Evolutionary conservation across 2,113 vertebrate genomes (phyloP), one percentile per base, ranked within the genome.

Genomic region (Hippolais icterina): DNA sequence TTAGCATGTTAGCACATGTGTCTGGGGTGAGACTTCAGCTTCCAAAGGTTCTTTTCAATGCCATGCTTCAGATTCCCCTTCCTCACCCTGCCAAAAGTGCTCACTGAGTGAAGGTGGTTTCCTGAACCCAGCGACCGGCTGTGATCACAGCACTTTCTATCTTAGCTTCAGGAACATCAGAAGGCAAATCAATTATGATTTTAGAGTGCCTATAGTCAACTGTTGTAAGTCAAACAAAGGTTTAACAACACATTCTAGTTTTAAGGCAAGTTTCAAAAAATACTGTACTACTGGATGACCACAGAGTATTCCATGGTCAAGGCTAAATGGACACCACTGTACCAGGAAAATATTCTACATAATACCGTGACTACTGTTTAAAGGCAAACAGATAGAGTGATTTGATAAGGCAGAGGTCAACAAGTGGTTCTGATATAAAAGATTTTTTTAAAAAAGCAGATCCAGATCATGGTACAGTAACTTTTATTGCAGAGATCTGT

Each of bases 341-440:
- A 63, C 6, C 44, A 71, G 52, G 54, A 35, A 96, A 95, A 77
- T 86, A 88, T 53, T 75, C 85, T 35, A 28, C 7, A 65, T 46
- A 86, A 27, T 59, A 68, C 21, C 0, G 0, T 17, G 76, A 63
- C 71, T 88, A 83, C 68, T 33, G 28, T 75, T 81, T 56, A 61
- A 92, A 94, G 64, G 16, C 75, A 95, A 85, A 95, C 83, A 89
- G 84, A 83, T 5, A 85, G 77, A 69, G 71, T 53, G 68, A 94
- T 83, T 77, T 88, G 83, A 71, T 90, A 93, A 86, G 64, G 29
- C 53, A 83, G 64, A 33, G 68, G 56, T 57, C 83, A 95, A 68
- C 49, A 54, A 83, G 17, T 61, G 23, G 23, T 84, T 89, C 63
- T 17, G 47, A 93, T 81, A 89, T 18, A 89, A 90, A 90, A 50